Evolutionary conservation across 2,113 vertebrate genomes (phyloP), one percentile per base, ranked within the genome.

Genomic region (Dicentrarchus labrax): DNA sequence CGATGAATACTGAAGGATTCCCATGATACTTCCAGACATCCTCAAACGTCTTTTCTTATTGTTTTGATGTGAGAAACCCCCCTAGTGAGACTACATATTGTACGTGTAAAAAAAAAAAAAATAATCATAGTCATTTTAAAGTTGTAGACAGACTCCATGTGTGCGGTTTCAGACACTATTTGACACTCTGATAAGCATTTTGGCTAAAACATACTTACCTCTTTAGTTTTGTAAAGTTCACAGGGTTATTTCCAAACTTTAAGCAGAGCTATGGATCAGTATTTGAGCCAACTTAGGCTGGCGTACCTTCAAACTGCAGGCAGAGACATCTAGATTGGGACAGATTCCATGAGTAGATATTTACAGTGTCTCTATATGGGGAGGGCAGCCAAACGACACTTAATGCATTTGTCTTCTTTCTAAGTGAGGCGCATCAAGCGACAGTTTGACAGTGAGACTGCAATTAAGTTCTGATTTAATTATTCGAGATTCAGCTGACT

Each of bases 381-480:
- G 17, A n/a, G 9, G 68, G 57, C 22, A 6, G 78, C 88, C 86
- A 89, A 88, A 83, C 69, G 78, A 30, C 73, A 56, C 67, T 78
- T 62, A 76, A 68, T 73, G 36, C 21, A 43, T 73, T 86, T 73
- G 59, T 73, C 21, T 10, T 24, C 17, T 72, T 38, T 43, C 8
- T 75, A 15, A 38, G 51, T 48, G 57, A 76, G 66, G 11, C 2
- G 11, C 65, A 51, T 64, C 57, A 53, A 75, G 65, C 5, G 5
- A 51, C 70, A 69, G 73, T 76, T 76, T 80, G 80, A 64, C 75
- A 81, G 62, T 48, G 59, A 81, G 30, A 41, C 19, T 0, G 39
- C 16, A 78, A 78, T 84, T 15, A 84, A 70, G 51, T 72, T 80
- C 30, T 78, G 66, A 86, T 86, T 84, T 39, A 71, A 89, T 87